These are phyloP conservation scores for Halichoeres trimaculatus DNA, from an alignment of 2,113 vertebrate genomes.

Conservation along the genomic window DNA sequence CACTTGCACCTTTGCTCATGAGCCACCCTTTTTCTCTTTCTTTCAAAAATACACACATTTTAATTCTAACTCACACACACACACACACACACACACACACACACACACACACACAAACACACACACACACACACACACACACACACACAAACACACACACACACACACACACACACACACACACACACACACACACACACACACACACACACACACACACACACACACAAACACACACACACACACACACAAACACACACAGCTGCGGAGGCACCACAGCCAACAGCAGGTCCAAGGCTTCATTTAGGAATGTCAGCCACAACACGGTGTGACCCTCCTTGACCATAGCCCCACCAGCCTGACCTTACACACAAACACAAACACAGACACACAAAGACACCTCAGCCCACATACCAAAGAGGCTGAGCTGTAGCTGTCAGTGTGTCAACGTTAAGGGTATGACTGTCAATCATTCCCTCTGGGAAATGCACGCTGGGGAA, in stretches of 20 bases:
- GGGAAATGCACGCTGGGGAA: constrained; percentile 55
- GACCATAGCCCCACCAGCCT: constrained; percentile 43
- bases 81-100: constrained; percentile 7
- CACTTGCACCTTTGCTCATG: neutral
- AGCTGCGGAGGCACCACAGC: constrained; percentile 1
- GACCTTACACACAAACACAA: constrained; percentile 11
- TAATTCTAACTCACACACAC: neutral
- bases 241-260: constrained; percentile 3
- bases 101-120: neutral
- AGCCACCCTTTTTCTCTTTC: neutral
- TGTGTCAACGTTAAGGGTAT: constrained; percentile 67
- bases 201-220: neutral
- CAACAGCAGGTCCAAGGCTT: constrained; percentile 37
- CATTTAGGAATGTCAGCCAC: constrained; percentile 63
- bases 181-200: constrained; percentile 10
- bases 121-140: constrained; percentile 5
- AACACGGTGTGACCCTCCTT: constrained; percentile 61
- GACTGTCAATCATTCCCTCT: constrained; percentile 78
- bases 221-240: constrained; percentile 1
- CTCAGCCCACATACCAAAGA: constrained; percentile 54
- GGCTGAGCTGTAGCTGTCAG: constrained; percentile 67
- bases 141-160: constrained; percentile 5
- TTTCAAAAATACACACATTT: neutral
- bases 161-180: neutral
- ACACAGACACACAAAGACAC: constrained; percentile 27